Evolutionary conservation across 2,888 invertebrate species (phyloP), one percentile per base, ranked within the genome.

Genomic region (Catocala sponsa): DNA sequence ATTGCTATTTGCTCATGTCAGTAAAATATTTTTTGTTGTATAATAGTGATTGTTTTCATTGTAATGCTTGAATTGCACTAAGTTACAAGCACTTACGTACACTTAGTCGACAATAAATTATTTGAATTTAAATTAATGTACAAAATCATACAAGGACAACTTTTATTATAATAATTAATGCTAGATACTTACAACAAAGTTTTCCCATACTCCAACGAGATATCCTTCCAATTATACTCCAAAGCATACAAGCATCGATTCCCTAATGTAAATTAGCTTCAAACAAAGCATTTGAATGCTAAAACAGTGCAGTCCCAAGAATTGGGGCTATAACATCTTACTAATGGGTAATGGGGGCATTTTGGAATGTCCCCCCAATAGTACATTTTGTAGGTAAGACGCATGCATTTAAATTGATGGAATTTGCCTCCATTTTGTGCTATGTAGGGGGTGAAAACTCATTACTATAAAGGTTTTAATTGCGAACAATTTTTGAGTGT

Each of bases 371-470:
- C 58, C 57, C 58, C 66, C 63, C 75, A 77, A 80, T 79, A 35
- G 41, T 79, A 68, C 75, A 70, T 74, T 38, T 71, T 76, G 74
- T 71, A 76, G 74, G 72, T 74, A 72, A 79, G 83, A 82, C 72
- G 82, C 79, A 84, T 87, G 87, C 87, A 87, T 86, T 86, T 86
- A 86, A 87, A 87, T 86, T 74, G 85, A 71, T 64, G 76, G 84
- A 82, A 83, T 84, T 84, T 84, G 76, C 73, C 72, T 78, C 78
- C 79, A 79, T 79, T 81, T 73, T 41, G 11, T 55, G 48, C 15
- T 53, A 57, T 47, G 63, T 38, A 25, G 15, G 54, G 56, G 54
- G 56, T 53, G 43, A 51, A 56, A 48, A 42, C 32, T 49, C 11
- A 47, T 59, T 46, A 55, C 11, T 42, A 35, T 55, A 33, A 55